Evolutionary conservation across 2,797 vertebrate species (phyloP).

Genomic region (Microctenopoma steveboyesi): DNA sequence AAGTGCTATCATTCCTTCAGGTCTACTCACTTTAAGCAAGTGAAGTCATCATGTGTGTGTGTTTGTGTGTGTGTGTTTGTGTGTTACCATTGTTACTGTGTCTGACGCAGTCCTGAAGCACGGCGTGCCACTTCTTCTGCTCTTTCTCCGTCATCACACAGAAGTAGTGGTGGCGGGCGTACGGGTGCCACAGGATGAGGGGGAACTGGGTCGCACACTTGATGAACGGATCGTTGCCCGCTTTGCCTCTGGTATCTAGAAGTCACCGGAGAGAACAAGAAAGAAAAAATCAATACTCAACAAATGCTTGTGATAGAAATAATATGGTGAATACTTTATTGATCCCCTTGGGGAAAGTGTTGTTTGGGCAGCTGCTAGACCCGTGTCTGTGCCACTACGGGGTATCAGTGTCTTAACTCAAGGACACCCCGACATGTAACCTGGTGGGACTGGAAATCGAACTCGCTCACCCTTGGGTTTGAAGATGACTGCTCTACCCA

Average conservation of each 20-base stretch:
- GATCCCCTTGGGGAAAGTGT: no score
- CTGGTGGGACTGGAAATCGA: no score
- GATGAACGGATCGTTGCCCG: slow-evolving; percentile 82
- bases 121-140: slow-evolving; percentile 93
- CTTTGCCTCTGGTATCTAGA: slow-evolving; percentile 86
- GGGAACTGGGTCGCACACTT: slow-evolving; percentile 90
- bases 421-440: no score
- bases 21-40: background rate
- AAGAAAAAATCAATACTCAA: background rate
- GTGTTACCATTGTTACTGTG: slow-evolving; percentile 91
- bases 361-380: no score
- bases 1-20: background rate
- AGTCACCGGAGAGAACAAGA: slow-evolving; percentile 6
- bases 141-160: slow-evolving; percentile 93
- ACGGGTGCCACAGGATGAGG: slow-evolving; percentile 96
- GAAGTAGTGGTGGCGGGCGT: slow-evolving; percentile 91
- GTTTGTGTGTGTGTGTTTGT: background rate
- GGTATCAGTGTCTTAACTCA: no score
- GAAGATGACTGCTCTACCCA: no score
- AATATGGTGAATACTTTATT: no score
- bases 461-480: no score
- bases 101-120: slow-evolving; percentile 93
- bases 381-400: no score
- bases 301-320: background rate
- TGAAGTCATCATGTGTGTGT: background rate